Base-by-base conservation (phyloP, 1,140 invertebrate species). In the Pristionchus pacificus region DNA sequence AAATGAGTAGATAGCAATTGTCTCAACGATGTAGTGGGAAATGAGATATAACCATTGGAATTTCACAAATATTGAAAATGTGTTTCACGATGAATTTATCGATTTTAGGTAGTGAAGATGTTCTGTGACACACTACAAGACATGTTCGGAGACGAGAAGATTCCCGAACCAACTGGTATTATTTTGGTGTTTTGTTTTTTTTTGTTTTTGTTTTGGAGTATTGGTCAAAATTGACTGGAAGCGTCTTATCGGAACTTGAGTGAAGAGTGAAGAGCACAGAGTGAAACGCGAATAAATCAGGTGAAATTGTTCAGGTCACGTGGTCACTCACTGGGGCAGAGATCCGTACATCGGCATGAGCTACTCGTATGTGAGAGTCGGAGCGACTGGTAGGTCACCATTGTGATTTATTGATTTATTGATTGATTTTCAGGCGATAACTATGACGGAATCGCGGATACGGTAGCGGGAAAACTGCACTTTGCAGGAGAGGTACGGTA, bases 401-500 rank as follows among this genome's bases (percentile, higher is more conserved):
- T 49, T 49, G 38, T 6, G 38, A 19, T 49, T 19, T 10, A 49
- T 49, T 6, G 38, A 49, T 49, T 49, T 19, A 49, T 49, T 6
- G 6, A 49, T 19, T 49, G 6, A 49, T 19, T 10, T 10, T 49
- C 38, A 49, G 38, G 83, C 0, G 79, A 82, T 10, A 71, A 80
- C 31, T 86, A 86, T 76, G 85, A 86, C 69, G 65, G 77, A 32
- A 65, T 87, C 49, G 84, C 85, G 30, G 74, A 84, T 74, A 70
- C 82, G 19, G 67, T 88, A 19, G 78, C 83, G 27, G 74, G 85
- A 6, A 85, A 81, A 74, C 2, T 88, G 13, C 87, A 75, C 78
- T 88, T 88, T 81, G 86, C 86, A 68, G 87, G 87, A 73, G 87
- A 88, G 83, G 85, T 86, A 71, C 74, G 58, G 63, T 31, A 58